Base-by-base conservation (phyloP, 1,140 invertebrate genomes). In the Leucophenga varia region DNA sequence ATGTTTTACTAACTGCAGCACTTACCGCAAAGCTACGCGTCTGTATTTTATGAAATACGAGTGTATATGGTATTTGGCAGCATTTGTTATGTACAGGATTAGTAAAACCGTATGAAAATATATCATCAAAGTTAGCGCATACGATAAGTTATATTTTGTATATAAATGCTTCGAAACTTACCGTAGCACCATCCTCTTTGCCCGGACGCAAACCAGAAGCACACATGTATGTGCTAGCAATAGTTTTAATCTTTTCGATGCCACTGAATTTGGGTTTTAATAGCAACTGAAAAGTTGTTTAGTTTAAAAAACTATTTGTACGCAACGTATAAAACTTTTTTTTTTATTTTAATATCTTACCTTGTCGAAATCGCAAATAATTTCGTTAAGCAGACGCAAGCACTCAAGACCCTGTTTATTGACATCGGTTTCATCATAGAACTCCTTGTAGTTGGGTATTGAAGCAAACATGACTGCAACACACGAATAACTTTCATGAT, bases 161-260 rank as follows among this genome's bases (percentile, higher is more conserved):
- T 36, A n/a, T 22, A 22, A 20, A 14, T 13, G 22, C 8, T 7
- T 36, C 13, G 16, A 16, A 42, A 74, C 78, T 80, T 77, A 86
- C 85, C 70, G 80, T 80, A 39, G 80, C 80, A 38, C 80, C 80
- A 51, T 87, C 85, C 67, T 92, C 90, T 64, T 91, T 91, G 19
- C 91, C 91, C 1, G 91, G 91, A 46, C 89, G 82, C 9, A 99
- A 77, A 0, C 96, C 96, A 6, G 93, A 92, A 1, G 95, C 96
- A 25, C 95, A 84, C 96, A 99, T 99, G 61, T 98, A 99, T 1
- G 95, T 98, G 71, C 92, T 95, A 10, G 95, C 95, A 48, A 98
- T 98, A 0, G 96, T 98, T 76, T 98, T 99, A 37, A 99, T 99
- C 76, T 98, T 98, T 77, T 99, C 96, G 51, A 98, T 93, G 51